Conservation (phyloP, 2,888 invertebrate genomes). For the Agapostemon virescens region DNA sequence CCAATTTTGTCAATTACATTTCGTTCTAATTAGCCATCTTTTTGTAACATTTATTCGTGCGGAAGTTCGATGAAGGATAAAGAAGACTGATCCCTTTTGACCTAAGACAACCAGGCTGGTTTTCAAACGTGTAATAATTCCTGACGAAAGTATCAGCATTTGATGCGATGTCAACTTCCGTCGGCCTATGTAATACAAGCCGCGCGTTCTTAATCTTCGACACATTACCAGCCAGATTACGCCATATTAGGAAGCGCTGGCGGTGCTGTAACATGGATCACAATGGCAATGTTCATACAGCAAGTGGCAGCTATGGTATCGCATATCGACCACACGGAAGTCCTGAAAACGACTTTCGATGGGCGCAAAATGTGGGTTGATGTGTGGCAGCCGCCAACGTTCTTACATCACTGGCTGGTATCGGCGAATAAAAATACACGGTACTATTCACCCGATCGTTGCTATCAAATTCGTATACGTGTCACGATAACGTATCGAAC, state of each 20-base stretch:
- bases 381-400: not conserved
- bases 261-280: constrained; percentile 45
- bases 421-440: not conserved
- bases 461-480: not conserved
- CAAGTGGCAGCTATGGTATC: constrained; percentile 54
- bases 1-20: no score
- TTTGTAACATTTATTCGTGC: no score
- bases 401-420: not conserved
- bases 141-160: not conserved
- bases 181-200: constrained; percentile 12
- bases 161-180: not conserved
- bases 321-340: constrained; percentile 51
- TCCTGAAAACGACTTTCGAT: constrained; percentile 37
- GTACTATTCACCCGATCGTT: not conserved
- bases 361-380: constrained; percentile 26
- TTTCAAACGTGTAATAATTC: not conserved
- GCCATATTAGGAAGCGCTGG: constrained; percentile 42
- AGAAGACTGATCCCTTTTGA: not conserved
- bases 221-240: constrained; percentile 24
- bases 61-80: not conserved
- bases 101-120: not conserved
- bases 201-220: constrained; percentile 19
- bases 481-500: constrained; percentile 10
- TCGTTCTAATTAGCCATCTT: no score
- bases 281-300: constrained; percentile 22